Base-by-base conservation (phyloP, 1,140 invertebrate species). In the Wasmannia auropunctata region DNA sequence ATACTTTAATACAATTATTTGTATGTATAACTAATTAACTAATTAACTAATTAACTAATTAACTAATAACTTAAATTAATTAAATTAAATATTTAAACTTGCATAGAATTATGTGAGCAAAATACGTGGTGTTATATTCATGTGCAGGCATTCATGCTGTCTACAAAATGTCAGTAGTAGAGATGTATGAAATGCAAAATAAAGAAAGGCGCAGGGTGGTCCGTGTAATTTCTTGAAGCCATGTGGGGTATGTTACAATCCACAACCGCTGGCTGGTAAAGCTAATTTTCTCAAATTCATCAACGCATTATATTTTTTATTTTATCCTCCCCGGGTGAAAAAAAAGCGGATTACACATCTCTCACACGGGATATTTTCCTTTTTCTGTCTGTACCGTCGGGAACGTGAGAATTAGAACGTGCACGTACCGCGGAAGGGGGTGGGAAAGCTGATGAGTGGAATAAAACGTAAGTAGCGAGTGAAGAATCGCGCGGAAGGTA, bases 361-460 rank as follows among this genome's bases (percentile, higher is more conserved):
- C 79, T 83, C 79, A 58, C 67, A 74, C 79, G 54, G 51, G 28
- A 46, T 83, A 58, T 83, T 74, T 83, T 62, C 51, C 54, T 74
- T 83, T 83, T 83, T 58, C 51, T 75, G 70, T 85, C 46, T 77
- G 70, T 56, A 54, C 74, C 56, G 81, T 54, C 56, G 77, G 85
- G 72, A 65, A 79, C 60, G 67, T 72, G 86, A 65, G 88, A 91
- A 91, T 90, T 89, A 91, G 89, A 90, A 89, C 88, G 89, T 88
- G 89, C 89, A 90, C 76, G 37, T 90, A 91, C 76, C 77, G 76
- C 63, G 58, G 62, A 79, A 85, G 69, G 77, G 88, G 69, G 77
- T 86, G 76, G 85, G 70, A 83, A 81, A 75, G 67, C 70, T 89
- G 88, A 89, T 86, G 88, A 89, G 87, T 72, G 84, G 76, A 77